These are phyloP conservation scores for Pheosia tremula DNA, from an alignment of 2,888 invertebrate genomes.

Conservation along the genomic window DNA sequence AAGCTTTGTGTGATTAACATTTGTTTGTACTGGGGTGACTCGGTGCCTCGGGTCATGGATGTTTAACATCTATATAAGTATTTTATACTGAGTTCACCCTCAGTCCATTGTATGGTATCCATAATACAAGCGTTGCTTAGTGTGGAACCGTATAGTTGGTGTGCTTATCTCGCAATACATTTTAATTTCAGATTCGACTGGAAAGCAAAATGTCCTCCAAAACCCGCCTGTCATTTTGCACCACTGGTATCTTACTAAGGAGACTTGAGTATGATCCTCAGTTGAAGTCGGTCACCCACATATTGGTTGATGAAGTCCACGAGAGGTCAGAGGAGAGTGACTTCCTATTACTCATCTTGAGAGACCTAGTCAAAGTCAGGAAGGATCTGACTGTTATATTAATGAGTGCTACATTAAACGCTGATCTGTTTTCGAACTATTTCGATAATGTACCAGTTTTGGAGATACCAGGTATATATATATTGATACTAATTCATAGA, in stretches of 20 bases:
- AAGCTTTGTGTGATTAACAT: too few species aligned
- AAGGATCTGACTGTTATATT: slow-evolving; percentile 92
- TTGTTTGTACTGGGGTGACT: too few species aligned
- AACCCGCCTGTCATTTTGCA: slow-evolving; percentile 96
- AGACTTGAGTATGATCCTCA: slow-evolving; percentile 92
- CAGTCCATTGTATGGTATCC: too few species aligned
- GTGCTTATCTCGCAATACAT: too few species aligned
- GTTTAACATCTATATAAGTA: too few species aligned
- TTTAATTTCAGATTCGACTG: slow-evolving; percentile 88
- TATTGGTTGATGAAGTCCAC: slow-evolving; percentile 96
- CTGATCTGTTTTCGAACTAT: slow-evolving; percentile 92
- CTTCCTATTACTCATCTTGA: slow-evolving; percentile 92
- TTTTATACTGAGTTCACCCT: too few species aligned
- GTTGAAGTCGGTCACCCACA: slow-evolving; percentile 91
- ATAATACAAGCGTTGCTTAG: too few species aligned
- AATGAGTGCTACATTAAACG: slow-evolving; percentile 97
- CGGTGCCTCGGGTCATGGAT: too few species aligned
- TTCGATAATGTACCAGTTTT: slow-evolving; percentile 92
- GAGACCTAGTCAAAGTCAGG: slow-evolving; percentile 89
- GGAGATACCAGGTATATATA: slow-evolving; percentile 87
- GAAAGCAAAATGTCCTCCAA: slow-evolving; percentile 90
- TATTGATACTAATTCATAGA: too few species aligned
- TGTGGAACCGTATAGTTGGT: too few species aligned
- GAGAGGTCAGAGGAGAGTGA: slow-evolving; percentile 96
- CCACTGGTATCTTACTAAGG: slow-evolving; percentile 95